These are phyloP conservation scores for Montipora foliosa DNA, from an alignment of 64 coral and sea anemone genomes.

Conservation along the genomic window DNA sequence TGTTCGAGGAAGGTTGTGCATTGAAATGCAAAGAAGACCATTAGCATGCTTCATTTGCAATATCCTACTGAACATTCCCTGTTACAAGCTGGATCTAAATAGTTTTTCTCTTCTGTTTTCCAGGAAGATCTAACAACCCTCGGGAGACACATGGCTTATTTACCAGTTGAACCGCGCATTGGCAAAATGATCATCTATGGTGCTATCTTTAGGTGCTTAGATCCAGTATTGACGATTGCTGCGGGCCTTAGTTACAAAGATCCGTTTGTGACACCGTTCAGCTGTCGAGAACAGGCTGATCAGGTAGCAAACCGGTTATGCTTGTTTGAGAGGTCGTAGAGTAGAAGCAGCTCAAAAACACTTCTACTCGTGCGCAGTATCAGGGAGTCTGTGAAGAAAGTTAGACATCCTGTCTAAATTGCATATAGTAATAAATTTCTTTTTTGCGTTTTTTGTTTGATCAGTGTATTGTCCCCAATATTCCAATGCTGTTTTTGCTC, in stretches of 20 bases:
- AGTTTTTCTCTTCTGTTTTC: neutral
- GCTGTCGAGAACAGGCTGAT: constrained; percentile 80
- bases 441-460: neutral
- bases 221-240: constrained; percentile 89
- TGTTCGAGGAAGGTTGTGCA: too few relatives aligned
- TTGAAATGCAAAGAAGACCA: too few relatives aligned
- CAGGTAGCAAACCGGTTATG: constrained; percentile 53
- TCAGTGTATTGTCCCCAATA: neutral
- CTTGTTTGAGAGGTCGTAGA: neutral
- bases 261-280: constrained; percentile 87
- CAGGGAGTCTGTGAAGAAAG: too few relatives aligned
- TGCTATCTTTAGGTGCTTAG: constrained; percentile 82
- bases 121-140: constrained; percentile 77
- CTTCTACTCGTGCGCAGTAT: too few relatives aligned
- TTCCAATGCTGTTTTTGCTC: neutral
- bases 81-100: neutral
- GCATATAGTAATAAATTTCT: neutral
- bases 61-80: too few relatives aligned
- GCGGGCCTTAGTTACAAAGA: constrained; percentile 83
- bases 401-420: too few relatives aligned
- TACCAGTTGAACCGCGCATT: constrained; percentile 88
- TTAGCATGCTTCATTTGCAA: too few relatives aligned
- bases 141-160: constrained; percentile 77
- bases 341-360: too few relatives aligned
- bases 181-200: constrained; percentile 92